Evolutionary conservation across 92 coral and sea anemone genomes (phyloP), one percentile per base, ranked within the genome.

Genomic region (Phenganax subtilis): DNA sequence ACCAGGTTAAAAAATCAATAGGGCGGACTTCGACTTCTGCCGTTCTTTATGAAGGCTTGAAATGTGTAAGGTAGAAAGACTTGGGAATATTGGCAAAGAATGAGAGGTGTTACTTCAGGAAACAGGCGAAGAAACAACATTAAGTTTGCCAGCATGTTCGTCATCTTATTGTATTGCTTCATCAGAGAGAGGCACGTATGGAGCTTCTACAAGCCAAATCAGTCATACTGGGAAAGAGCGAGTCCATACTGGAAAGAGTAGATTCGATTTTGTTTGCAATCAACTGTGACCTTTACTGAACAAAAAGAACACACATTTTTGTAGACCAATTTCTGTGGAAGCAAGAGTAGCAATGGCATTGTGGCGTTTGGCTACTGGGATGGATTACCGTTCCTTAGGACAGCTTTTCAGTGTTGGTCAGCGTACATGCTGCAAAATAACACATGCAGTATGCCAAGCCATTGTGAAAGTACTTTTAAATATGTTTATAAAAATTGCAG

Each of bases 351-450:
- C 82, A 63, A 69, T 84, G 70, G 71, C 85, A 12, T 81, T 87
- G 87, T 87, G 90, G 87, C 81, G 85, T 29, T 75, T 87, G 77
- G 85, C 87, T 1, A 87, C 85, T 56, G 82, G 71, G 37, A 75
- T 87, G 28, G 89, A 86, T 20, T 86, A 72, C 54, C 84, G 79
- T 75, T 81, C 81, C 52, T 60, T 87, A 16, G 84, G 77, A 25
- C 75, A 75, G 61, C 73, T 83, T 51, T 72, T 83, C 77, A 80
- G 67, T 16, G 84, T 87, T 75, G 87, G 89, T 55, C 71, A 84
- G 54, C 83, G 81, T 51, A 84, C 87, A 72, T 86, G 85, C 55
- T 83, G 81, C 51, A 64, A 71, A 57, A 80, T 87, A 44, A 80
- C 85, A 17, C 81, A 83, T 62, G 75, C 29, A 72, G 89, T 86